A percentile compares a stretch with the other conserved stretches of the same genome.
Evolutionary conservation across 2,113 vertebrate genomes (phyloP).

Genomic region (Sminthopsis crassicaudata): DNA sequence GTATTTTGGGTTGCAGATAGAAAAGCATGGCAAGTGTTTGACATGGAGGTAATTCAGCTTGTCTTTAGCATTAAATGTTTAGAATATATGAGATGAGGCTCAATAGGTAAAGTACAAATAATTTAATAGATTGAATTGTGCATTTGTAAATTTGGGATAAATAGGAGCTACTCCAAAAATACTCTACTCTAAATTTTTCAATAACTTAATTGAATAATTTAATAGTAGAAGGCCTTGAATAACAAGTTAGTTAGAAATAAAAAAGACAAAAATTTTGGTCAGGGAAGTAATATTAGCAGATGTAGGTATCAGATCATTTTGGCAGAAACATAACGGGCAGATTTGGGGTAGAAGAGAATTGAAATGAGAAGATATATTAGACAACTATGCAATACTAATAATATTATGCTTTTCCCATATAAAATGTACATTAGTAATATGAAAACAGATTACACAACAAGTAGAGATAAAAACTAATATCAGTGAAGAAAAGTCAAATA

Average conservation of each 20-base stretch:
- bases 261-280: background rate
- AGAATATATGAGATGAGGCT: background rate
- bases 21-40: background rate
- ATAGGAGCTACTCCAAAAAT: no score
- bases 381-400: background rate
- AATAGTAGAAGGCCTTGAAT: background rate
- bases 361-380: background rate
- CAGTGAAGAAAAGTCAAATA: no score
- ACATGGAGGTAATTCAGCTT: background rate
- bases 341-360: background rate
- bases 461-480: background rate
- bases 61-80: background rate
- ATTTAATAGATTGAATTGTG: background rate
- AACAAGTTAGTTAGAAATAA: background rate
- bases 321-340: background rate
- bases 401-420: background rate
- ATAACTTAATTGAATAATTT: background rate
- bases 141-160: no score
- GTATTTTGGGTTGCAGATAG: background rate
- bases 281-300: background rate
- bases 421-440: background rate
- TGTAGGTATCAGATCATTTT: background rate
- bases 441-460: background rate
- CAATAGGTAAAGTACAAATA: background rate
- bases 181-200: no score